These are phyloP conservation scores for Drosophila quinaria DNA, from an alignment of 2,888 invertebrate genomes.

Conservation along the genomic window DNA sequence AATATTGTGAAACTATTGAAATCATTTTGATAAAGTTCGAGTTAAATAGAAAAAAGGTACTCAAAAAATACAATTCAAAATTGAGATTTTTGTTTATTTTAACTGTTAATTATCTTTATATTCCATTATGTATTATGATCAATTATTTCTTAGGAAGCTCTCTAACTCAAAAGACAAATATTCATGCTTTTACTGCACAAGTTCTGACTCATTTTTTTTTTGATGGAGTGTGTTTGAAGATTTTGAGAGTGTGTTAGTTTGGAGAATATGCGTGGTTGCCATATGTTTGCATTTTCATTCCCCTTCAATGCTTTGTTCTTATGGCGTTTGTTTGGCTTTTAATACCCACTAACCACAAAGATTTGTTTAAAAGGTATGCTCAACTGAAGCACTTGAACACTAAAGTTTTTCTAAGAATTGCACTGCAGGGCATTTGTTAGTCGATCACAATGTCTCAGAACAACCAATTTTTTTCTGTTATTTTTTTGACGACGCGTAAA, in stretches of 20 bases:
- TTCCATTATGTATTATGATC: neutral
- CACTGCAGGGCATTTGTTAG: neutral
- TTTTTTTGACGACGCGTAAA: constrained; percentile 64
- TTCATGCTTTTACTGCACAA: neutral
- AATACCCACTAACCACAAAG: constrained; percentile 3
- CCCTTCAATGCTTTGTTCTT: constrained; percentile 22
- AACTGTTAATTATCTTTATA: neutral
- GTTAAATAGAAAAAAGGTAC: neutral
- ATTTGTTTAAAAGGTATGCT: neutral
- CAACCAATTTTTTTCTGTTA: constrained; percentile 28
- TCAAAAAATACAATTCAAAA: neutral
- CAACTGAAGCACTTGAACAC: too few species aligned
- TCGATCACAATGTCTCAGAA: neutral
- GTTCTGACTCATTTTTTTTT: constrained; percentile 32
- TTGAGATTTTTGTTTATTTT: neutral
- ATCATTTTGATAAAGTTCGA: neutral
- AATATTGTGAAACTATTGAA: neutral
- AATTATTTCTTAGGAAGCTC: neutral
- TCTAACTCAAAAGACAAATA: neutral
- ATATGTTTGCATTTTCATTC: constrained; percentile 32
- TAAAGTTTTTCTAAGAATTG: too few species aligned
- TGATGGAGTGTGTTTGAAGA: neutral
- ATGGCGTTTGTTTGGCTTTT: constrained; percentile 27
- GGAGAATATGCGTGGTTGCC: constrained; percentile 22
- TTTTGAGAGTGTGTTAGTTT: neutral